Base-by-base conservation (phyloP, 2,888 invertebrate species). In the Troides aeacus region DNA sequence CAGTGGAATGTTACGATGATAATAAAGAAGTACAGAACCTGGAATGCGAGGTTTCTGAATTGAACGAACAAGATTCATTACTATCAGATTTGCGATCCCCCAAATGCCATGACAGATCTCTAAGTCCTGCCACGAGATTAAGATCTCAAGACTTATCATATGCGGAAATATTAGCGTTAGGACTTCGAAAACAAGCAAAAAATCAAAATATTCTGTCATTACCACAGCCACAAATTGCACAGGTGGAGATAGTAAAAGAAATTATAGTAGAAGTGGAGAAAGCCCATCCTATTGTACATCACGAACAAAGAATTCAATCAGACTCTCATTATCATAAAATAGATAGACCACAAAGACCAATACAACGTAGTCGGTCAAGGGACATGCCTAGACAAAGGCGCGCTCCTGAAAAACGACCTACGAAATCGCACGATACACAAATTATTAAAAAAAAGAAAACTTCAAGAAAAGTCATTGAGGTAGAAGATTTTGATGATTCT, bases 151-250 rank as follows among this genome's bases (percentile, higher is more conserved):
- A 93, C 73, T 93, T 95, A 77, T 95, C 96, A 0, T 96, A 96
- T 81, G 96, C 96, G 3, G 94, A 95, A 87, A 95, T 95, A 80
- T 88, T 96, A 77, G 94, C 95, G 58, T 94, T 95, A 73, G 96
- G 96, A 53, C 90, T 95, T 60, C 87, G 88, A 18, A 88, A 83
- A 71, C 88, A 87, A 69, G 75, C 82, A 0, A 82, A 79, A 68
- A 78, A 77, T 56, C 84, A 84, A 71, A 81, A 76, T 68, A 79
- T 88, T 65, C 81, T 80, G 10, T 73, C 82, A 23, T 78, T 88
- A 73, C 88, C 90, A 56, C 86, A 85, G 79, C 85, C 90, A 71
- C 91, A 90, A 74, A 84, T 86, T 53, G 90, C 90, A 68, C 87
- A 88, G 71, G 84, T 89, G 42, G 88, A 89, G 74, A 80, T 89